Conservation (phyloP, 2,113 vertebrate genomes). For the Nesogale talazaci region DNA sequence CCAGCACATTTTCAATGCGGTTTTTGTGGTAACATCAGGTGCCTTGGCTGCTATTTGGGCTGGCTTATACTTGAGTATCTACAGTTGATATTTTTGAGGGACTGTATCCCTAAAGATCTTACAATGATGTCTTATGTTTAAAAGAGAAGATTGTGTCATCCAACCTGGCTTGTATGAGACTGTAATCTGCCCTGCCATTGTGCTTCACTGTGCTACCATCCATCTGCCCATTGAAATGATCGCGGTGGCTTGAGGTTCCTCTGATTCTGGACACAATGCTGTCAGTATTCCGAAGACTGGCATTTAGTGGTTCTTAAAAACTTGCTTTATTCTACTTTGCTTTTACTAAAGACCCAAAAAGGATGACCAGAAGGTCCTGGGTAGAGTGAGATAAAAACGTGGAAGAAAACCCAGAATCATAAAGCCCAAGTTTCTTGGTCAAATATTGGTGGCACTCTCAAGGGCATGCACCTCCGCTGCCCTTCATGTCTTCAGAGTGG, state of each 20-base stretch:
- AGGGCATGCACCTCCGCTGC: too few relatives aligned
- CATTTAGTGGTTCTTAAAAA: background rate
- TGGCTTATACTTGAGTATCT: too few relatives aligned
- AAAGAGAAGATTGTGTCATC: conserved; percentile 3
- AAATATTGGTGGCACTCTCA: too few relatives aligned
- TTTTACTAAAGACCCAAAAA: background rate
- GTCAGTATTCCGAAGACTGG: background rate
- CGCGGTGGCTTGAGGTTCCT: background rate
- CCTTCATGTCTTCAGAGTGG: too few relatives aligned
- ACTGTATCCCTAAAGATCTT: background rate
- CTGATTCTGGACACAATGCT: background rate
- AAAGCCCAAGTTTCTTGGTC: too few relatives aligned
- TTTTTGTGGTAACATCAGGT: too few relatives aligned
- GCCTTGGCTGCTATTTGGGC: too few relatives aligned
- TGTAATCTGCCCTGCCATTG: background rate
- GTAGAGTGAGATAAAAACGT: too few relatives aligned
- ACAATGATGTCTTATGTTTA: conserved; percentile 1
- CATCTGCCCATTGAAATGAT: background rate
- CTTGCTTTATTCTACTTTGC: background rate
- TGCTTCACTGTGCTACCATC: background rate
- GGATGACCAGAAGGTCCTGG: too few relatives aligned
- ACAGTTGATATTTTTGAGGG: background rate
- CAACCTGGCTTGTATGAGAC: background rate
- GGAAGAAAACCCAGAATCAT: too few relatives aligned
- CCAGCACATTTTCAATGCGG: too few relatives aligned